These are phyloP conservation scores for Papilio aristodemus DNA, from an alignment of 1,140 invertebrate species.

Conservation along the genomic window DNA sequence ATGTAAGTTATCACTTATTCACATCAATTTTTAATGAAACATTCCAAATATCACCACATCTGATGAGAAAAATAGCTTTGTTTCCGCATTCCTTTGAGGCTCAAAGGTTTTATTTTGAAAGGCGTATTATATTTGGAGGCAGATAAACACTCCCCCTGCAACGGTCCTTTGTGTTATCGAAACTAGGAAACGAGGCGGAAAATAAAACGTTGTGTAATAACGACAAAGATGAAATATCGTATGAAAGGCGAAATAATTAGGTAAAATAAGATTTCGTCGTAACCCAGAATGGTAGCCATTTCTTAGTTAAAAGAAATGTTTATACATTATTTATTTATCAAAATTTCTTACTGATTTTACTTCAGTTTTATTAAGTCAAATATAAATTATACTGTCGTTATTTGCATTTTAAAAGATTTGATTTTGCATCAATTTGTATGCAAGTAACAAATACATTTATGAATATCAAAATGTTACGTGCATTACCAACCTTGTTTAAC, in stretches of 20 bases:
- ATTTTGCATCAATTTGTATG: background rate
- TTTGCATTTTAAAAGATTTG: no score
- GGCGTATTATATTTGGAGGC: constrained; percentile 18
- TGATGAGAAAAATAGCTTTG: constrained; percentile 15
- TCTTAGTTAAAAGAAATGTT: no score
- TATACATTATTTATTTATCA: no score
- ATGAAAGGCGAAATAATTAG: background rate
- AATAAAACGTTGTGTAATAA: constrained; percentile 14
- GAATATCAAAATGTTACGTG: background rate
- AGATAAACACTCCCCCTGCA: constrained; percentile 25
- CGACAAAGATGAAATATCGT: background rate
- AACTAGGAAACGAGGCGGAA: constrained; percentile 21
- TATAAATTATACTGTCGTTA: no score
- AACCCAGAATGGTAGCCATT: background rate
- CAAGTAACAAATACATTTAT: background rate
- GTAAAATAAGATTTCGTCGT: background rate
- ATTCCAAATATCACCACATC: constrained; percentile 9
- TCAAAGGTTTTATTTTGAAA: constrained; percentile 24
- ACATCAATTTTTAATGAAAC: background rate
- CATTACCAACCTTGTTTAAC: background rate
- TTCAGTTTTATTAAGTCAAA: no score
- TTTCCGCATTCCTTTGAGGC: constrained; percentile 1
- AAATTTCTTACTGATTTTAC: no score
- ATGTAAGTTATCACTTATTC: background rate
- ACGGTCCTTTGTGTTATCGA: constrained; percentile 24